phyloP scores from a whole-genome alignment of 2,113 vertebrate genomes.

The Ammodytes marinus region DNA sequence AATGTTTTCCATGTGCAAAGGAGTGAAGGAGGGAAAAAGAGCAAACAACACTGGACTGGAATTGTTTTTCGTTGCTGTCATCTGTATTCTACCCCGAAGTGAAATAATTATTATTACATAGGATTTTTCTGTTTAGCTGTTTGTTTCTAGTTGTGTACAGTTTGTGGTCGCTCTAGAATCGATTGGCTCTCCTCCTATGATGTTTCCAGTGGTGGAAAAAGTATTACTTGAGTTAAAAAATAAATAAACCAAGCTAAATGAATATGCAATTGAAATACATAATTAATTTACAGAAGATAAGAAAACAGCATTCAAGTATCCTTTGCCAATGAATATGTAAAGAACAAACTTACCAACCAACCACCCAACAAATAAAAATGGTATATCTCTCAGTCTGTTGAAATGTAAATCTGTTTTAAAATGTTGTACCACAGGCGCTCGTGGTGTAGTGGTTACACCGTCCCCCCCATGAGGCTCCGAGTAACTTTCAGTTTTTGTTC shows the following conservation, averaged over 20 bases:
- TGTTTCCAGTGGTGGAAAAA: not conserved
- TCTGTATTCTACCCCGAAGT: not conserved
- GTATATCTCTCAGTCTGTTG: not conserved
- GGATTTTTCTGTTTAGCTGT: not conserved
- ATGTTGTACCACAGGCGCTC: not conserved
- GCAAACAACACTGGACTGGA: not conserved
- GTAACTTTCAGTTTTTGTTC: too few species aligned
- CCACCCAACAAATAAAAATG: not conserved
- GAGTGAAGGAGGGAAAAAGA: not conserved
- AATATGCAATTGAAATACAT: too few species aligned
- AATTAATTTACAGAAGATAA: not conserved
- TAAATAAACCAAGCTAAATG: too few species aligned
- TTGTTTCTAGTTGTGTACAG: too few species aligned
- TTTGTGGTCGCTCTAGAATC: not conserved
- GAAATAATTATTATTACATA: not conserved
- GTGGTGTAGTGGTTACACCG: too few species aligned
- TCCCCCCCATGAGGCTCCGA: too few species aligned
- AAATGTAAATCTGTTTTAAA: not conserved
- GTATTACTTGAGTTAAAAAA: too few species aligned
- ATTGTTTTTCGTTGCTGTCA: not conserved
- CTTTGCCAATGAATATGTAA: not conserved
- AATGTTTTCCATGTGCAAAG: conserved; percentile 1
- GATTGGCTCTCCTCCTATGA: not conserved
- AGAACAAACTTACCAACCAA: too few species aligned
- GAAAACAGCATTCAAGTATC: not conserved